phyloP scores from a whole-genome alignment of 2,113 vertebrate species.

The Gopherus evgoodei region DNA sequence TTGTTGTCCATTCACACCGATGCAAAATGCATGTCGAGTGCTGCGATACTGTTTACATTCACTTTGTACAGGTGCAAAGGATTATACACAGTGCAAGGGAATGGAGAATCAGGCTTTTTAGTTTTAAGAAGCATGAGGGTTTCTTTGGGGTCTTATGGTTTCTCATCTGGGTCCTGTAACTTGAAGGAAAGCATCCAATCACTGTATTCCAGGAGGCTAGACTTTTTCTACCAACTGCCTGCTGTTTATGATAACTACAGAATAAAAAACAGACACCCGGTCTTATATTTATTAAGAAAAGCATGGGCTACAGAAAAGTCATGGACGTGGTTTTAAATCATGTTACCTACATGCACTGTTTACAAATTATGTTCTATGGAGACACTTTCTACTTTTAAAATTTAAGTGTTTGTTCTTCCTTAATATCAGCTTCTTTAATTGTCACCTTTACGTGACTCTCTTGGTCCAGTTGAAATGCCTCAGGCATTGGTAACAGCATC shows the following conservation, averaged over 20 bases:
- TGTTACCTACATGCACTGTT: no score
- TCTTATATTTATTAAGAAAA: neutral
- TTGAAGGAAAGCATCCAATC: no score
- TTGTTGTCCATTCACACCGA: rapidly evolving
- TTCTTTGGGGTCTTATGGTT: no score
- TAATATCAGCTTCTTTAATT: neutral
- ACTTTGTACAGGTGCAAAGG: no score
- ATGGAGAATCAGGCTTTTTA: neutral
- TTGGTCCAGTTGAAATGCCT: neutral
- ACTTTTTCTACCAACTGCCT: neutral
- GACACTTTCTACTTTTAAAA: no score
- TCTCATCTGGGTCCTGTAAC: neutral
- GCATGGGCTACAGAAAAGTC: neutral
- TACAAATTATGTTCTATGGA: neutral
- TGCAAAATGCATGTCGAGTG: no score
- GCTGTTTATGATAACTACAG: neutral
- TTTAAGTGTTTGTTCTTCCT: no score
- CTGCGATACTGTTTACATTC: no score
- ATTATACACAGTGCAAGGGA: neutral
- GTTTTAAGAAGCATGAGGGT: neutral
- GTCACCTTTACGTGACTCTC: neutral
- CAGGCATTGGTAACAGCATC: neutral
- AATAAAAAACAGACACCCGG: no score
- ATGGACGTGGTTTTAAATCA: neutral
- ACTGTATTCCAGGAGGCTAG: no score